Percentiles rank a stretch among this genome's conserved stretches.
phyloP scores from a whole-genome alignment of 1,140 invertebrate species.

The Agrilus planipennis region DNA sequence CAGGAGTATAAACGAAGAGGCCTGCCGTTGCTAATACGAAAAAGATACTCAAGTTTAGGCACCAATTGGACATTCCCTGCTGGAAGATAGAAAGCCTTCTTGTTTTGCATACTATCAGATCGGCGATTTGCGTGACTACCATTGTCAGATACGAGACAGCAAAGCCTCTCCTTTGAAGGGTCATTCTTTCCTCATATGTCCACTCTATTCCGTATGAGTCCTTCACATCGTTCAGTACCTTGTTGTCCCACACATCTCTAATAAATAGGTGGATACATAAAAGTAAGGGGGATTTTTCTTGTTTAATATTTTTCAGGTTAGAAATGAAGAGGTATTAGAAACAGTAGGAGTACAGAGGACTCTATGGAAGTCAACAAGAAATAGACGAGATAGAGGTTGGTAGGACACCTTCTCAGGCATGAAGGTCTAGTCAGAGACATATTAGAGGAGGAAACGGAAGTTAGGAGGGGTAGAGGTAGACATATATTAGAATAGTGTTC shows the following conservation, averaged over 20 bases:
- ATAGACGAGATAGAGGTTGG: too few relatives aligned
- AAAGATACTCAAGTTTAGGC: constrained; percentile 56
- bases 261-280: too few relatives aligned
- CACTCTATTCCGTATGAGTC: constrained; percentile 82
- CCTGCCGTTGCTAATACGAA: constrained; percentile 53
- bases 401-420: too few relatives aligned
- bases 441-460: too few relatives aligned
- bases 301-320: too few relatives aligned
- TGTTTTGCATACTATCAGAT: constrained; percentile 73
- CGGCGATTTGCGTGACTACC: constrained; percentile 68
- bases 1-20: constrained; percentile 55
- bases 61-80: constrained; percentile 67
- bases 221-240: constrained; percentile 56
- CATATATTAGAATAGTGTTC: too few relatives aligned
- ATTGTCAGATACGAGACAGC: constrained; percentile 71
- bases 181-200: constrained; percentile 52
- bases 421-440: too few relatives aligned
- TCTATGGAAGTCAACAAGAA: too few relatives aligned
- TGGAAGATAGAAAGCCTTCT: constrained; percentile 60
- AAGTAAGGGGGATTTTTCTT: too few relatives aligned
- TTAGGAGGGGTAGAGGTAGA: too few relatives aligned
- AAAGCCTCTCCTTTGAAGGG: constrained; percentile 63
- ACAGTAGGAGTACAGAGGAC: too few relatives aligned
- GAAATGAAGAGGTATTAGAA: too few relatives aligned
- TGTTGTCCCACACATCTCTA: constrained; percentile 64